Evolutionary conservation across 2,888 invertebrate species (phyloP).

Genomic region (Eremobia ochroleuca): DNA sequence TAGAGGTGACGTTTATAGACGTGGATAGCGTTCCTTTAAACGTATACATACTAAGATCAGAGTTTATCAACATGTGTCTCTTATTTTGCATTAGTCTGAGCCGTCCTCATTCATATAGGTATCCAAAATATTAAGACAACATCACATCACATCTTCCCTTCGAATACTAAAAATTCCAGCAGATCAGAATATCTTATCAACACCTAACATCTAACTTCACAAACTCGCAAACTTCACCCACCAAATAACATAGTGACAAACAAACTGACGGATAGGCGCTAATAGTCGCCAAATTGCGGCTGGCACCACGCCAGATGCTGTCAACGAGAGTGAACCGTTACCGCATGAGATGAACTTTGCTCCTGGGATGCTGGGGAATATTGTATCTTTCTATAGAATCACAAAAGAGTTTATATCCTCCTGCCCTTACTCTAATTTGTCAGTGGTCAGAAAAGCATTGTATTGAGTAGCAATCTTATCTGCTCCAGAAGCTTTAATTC

Average conservation of each 20-base stretch:
- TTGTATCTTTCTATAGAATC: neutral
- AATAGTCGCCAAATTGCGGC: constrained; percentile 40
- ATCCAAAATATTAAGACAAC: neutral
- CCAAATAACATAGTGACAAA: constrained; percentile 29
- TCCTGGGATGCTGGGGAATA: constrained; percentile 11
- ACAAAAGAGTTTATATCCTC: neutral
- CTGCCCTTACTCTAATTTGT: neutral
- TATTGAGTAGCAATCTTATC: too few relatives aligned
- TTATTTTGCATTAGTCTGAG: neutral
- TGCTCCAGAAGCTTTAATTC: too few relatives aligned
- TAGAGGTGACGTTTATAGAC: neutral
- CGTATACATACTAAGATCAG: neutral
- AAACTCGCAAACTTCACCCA: neutral
- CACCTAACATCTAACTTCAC: neutral
- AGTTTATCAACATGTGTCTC: neutral
- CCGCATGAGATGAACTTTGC: constrained; percentile 33
- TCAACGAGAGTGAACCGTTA: constrained; percentile 53
- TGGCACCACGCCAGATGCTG: constrained; percentile 50
- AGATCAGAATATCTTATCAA: neutral
- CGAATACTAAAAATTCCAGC: neutral
- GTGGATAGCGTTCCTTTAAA: neutral
- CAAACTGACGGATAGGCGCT: constrained; percentile 31
- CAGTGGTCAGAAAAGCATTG: neutral
- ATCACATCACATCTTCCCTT: neutral
- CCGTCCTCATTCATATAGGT: neutral